These are phyloP conservation scores for Patagioenas fasciata DNA, from an alignment of 2,113 vertebrate species.

Conservation along the genomic window DNA sequence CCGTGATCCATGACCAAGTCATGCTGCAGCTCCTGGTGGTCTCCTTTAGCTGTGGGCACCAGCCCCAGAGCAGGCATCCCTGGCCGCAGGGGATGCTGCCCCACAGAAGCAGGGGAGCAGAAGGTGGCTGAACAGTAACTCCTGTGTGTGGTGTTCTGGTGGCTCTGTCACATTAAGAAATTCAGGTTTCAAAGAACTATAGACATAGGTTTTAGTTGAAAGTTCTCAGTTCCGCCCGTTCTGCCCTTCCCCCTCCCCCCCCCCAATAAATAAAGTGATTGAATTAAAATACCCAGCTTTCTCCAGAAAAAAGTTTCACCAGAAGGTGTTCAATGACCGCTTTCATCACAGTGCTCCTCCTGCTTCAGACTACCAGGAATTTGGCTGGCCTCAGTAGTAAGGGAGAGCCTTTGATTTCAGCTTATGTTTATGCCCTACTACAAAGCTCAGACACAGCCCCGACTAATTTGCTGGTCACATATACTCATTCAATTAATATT, in stretches of 20 bases:
- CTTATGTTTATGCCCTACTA: not conserved
- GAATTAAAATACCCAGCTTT: not conserved
- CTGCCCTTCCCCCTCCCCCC: rapidly evolving
- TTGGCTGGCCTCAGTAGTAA: not conserved
- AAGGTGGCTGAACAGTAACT: not conserved
- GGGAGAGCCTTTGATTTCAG: not conserved
- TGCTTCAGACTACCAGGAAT: rapidly evolving
- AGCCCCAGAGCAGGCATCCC: not conserved
- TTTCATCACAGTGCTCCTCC: not conserved
- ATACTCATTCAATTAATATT: not conserved
- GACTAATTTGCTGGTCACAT: not conserved
- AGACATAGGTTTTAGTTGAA: not conserved
- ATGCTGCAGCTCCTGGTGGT: not conserved
- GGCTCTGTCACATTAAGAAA: not conserved
- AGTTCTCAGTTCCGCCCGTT: not conserved
- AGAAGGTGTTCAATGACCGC: not conserved
- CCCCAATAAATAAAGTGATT: not conserved
- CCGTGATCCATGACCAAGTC: not conserved
- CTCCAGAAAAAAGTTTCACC: not conserved
- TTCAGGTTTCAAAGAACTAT: not conserved
- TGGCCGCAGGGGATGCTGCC: not conserved
- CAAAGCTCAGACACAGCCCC: not conserved
- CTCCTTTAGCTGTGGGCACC: not conserved
- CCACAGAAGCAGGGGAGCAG: not conserved
- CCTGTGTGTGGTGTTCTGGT: not conserved